phyloP scores from a whole-genome alignment of 37 sponge, comb jelly and placozoan species.

The Bolinopsis microptera region DNA sequence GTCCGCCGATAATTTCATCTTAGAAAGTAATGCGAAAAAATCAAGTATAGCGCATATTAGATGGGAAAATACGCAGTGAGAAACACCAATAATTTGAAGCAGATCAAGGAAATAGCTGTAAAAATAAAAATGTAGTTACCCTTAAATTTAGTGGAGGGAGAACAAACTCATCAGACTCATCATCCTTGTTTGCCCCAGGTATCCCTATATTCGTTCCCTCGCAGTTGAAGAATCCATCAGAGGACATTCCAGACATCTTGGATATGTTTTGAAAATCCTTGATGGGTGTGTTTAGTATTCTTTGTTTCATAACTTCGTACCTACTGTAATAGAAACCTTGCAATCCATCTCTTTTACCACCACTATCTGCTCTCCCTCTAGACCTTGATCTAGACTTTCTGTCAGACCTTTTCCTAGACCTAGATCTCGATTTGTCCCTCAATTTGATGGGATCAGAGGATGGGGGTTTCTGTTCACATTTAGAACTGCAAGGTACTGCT shows the following conservation, averaged over 20 bases:
- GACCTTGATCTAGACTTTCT: neutral
- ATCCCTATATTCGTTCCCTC: neutral
- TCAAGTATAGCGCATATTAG: no score
- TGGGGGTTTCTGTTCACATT: neutral
- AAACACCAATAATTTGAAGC: no score
- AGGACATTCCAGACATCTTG: neutral
- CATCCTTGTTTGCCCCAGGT: neutral
- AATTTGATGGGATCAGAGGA: neutral
- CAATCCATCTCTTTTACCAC: neutral
- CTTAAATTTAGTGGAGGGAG: neutral
- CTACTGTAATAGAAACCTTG: neutral
- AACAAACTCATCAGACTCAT: neutral
- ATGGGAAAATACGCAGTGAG: no score
- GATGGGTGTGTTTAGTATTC: conserved; percentile 26
- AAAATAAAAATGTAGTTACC: neutral
- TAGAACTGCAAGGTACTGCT: neutral
- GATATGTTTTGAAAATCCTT: neutral
- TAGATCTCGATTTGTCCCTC: neutral
- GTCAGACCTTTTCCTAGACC: neutral
- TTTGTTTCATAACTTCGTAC: neutral
- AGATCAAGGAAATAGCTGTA: no score
- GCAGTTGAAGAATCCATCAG: conserved; percentile 15
- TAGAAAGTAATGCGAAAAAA: no score
- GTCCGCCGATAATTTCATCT: no score
- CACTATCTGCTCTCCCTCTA: neutral